These are phyloP conservation scores for Meteorus sp. DNA, from an alignment of 1,140 invertebrate genomes.

Conservation along the genomic window DNA sequence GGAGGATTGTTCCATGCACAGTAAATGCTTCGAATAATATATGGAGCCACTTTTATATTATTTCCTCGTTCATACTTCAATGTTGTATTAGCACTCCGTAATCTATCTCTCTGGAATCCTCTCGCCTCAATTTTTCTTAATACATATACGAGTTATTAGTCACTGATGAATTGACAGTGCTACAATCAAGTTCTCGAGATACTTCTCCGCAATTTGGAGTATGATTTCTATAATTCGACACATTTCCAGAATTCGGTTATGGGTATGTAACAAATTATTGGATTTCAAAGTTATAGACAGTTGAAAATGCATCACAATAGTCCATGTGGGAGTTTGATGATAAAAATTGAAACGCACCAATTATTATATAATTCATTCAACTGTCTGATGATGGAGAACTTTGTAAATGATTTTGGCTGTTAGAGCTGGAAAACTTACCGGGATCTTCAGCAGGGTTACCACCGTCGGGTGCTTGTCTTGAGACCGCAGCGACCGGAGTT, in stretches of 20 bases:
- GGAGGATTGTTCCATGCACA: slow-evolving; percentile 32
- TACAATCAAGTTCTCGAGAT: too few relatives aligned
- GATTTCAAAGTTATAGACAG: too few relatives aligned
- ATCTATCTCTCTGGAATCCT: too few relatives aligned
- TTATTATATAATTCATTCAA: slow-evolving; percentile 25
- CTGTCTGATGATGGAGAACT: slow-evolving; percentile 22
- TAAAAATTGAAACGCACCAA: too few relatives aligned
- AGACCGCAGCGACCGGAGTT: slow-evolving; percentile 41
- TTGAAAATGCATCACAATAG: slow-evolving; percentile 13
- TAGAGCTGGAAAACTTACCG: slow-evolving; percentile 3
- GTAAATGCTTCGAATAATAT: slow-evolving; percentile 26
- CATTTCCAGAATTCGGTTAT: too few relatives aligned
- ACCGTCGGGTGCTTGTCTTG: slow-evolving; percentile 53
- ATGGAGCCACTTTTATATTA: background rate
- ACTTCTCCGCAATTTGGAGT: too few relatives aligned
- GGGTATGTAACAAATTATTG: too few relatives aligned
- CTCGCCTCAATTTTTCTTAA: too few relatives aligned
- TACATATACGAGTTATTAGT: slow-evolving; percentile 1
- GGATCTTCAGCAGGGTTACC: slow-evolving; percentile 52
- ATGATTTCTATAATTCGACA: too few relatives aligned
- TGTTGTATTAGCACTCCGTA: too few relatives aligned
- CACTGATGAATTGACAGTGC: background rate
- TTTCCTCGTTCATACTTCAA: slow-evolving; percentile 6
- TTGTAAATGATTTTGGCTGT: slow-evolving; percentile 16
- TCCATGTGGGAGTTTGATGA: background rate